Evolutionary conservation across 2,797 vertebrate genomes (phyloP), one percentile per base, ranked within the genome.

Genomic region (Paedocypris micromegethes): DNA sequence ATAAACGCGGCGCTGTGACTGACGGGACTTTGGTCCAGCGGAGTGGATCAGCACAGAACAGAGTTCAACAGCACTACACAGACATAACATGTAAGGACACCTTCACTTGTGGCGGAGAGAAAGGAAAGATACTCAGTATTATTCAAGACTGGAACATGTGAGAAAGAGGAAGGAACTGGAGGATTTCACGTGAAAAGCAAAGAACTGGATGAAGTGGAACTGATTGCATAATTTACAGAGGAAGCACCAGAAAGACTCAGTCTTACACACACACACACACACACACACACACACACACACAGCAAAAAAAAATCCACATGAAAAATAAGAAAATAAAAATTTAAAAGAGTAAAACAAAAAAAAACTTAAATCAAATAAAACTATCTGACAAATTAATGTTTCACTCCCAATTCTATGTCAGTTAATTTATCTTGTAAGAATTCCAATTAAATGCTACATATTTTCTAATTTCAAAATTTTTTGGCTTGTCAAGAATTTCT

Each of bases 1-100:
- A 77, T 68, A 70, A 54, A 57, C 9, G 5, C 37, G 65, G 38
- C 64, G 62, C 43, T 60, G 39, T 78, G 70, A 78, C 43, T 72
- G 77, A 77, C 68, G 70, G 58, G 52, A 60, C 43, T 67, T 53
- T 69, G 59, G 43, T 56, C 70, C 75, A 75, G 45, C 73, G 37
- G 74, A 48, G 40, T 46, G 42, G 56, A 56, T 1, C 39, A 66
- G 9, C 46, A 6, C 8, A 40, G 52, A 64, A 58, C 52, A 61
- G 41, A 75, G 58, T 66, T 56, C 46, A 77, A 45, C 44, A 49
- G 51, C 2, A n/a, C 49, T 9, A 68, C 72, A 52, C 40, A 64
- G 23, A 65, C 49, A 65, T 47, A 58, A 53, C 42, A 1, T 23
- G 23, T 23, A 23, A 23, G 1, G 23, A 23, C 23, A 23, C 23